Base-by-base conservation (phyloP, 2,888 invertebrate species). In the Lepidocyrtoides sp. region DNA sequence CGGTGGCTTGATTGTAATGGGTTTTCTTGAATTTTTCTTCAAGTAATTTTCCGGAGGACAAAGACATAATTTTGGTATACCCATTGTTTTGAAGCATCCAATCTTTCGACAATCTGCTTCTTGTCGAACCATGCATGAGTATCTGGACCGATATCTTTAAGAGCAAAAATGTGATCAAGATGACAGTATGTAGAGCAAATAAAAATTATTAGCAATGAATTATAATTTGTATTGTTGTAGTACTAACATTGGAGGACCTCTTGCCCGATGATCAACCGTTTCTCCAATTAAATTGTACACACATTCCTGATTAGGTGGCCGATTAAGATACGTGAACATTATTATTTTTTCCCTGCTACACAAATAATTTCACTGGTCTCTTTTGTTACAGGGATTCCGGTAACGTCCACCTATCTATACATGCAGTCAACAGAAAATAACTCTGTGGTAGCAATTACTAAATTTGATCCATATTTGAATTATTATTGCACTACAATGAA, bases 61-160 rank as follows among this genome's bases (percentile, higher is more conserved):
- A 0, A 96, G 93, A 0, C 96, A 96, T 7, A 96, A 96, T 94
- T 96, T 96, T 0, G 97, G 96, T 94, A 96, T 96, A 0, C 97
- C 97, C 96, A 97, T 97, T 0, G 97, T 97, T 69, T 84, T 89
- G 32, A n/a, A 91, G 54, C 89, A 89, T 17, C 93, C 93, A 1
- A 54, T 88, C 66, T 94, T 94, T 1, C 51, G 60, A 32, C 86
- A 88, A 10, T 81, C 14, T 4, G 85, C 86, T 41, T 94, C 93
- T n/a, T 90, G 51, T 44, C 94, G 77, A 2, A 94, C 94, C 82
- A 79, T 91, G 41, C 92, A 91, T 1, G 93, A 91, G 57, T 85
- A 93, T 2, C 81, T 75, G 14, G 94, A 94, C 0, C 91, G 92
- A 60, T 94, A 94, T 20, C 93, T 93, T 17, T 0, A 3, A 48